A percentile compares a stretch with the other conserved stretches of the same genome.
These are phyloP conservation scores for Anabacerthia variegaticeps DNA, from an alignment of 2,797 vertebrate genomes.

Conservation along the genomic window DNA sequence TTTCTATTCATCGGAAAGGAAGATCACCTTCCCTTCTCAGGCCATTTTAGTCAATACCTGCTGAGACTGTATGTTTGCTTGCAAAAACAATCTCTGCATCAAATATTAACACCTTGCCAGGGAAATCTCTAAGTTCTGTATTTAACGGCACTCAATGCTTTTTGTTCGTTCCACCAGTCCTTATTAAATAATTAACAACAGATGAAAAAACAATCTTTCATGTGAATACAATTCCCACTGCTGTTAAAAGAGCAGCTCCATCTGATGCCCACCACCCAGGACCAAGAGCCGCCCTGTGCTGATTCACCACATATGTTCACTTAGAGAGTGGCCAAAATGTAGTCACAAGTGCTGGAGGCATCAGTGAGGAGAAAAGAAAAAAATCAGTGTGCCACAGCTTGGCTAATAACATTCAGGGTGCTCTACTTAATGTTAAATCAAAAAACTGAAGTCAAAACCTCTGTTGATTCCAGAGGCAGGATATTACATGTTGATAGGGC, in stretches of 20 bases:
- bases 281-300: background rate
- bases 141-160: background rate
- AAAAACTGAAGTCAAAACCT: background rate
- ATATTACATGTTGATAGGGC: background rate
- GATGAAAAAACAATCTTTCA: background rate
- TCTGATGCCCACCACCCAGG: background rate
- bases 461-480: background rate
- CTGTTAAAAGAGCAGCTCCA: background rate
- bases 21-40: background rate
- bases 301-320: background rate
- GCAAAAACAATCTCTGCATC: background rate
- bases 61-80: background rate
- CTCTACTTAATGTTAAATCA: background rate
- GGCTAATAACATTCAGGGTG: background rate
- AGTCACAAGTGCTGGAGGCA: background rate
- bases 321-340: background rate
- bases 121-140: background rate
- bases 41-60: background rate
- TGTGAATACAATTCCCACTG: background rate
- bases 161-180: background rate
- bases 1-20: too few relatives aligned
- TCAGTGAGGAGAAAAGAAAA: background rate
- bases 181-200: conserved; percentile 14
- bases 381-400: background rate
- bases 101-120: conserved; percentile 34